These are phyloP conservation scores for Cinclus cinclus DNA, from an alignment of 2,113 vertebrate species.

Conservation along the genomic window DNA sequence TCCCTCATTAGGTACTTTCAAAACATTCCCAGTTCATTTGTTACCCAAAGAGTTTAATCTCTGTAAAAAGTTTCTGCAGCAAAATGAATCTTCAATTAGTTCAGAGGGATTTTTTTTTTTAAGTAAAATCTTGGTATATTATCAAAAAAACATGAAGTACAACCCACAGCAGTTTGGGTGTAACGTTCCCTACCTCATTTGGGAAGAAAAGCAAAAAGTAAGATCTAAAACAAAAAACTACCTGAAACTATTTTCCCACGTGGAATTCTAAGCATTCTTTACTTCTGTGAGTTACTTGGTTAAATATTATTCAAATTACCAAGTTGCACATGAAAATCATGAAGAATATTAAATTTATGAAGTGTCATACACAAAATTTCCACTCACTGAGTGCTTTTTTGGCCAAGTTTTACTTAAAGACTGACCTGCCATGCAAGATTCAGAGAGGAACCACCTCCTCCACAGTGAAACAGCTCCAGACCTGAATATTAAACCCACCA, in stretches of 20 bases:
- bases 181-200: background rate
- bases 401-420: background rate
- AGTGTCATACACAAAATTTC: background rate
- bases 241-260: background rate
- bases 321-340: background rate
- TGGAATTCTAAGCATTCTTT: background rate
- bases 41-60: background rate
- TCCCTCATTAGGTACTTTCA: rapidly evolving
- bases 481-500: background rate
- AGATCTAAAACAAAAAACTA: background rate
- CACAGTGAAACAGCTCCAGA: background rate
- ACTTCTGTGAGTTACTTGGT: background rate
- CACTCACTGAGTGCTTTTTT: background rate
- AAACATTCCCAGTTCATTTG: background rate
- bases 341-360: background rate
- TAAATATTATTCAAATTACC: background rate
- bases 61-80: background rate
- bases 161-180: background rate
- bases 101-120: background rate
- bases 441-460: background rate
- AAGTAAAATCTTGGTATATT: background rate
- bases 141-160: background rate
- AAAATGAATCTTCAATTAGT: background rate
- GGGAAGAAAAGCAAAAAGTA: background rate
- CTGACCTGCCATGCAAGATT: background rate